Evolutionary conservation across 2,797 vertebrate species (phyloP), one percentile per base, ranked within the genome.

Genomic region (Staurois parvus): DNA sequence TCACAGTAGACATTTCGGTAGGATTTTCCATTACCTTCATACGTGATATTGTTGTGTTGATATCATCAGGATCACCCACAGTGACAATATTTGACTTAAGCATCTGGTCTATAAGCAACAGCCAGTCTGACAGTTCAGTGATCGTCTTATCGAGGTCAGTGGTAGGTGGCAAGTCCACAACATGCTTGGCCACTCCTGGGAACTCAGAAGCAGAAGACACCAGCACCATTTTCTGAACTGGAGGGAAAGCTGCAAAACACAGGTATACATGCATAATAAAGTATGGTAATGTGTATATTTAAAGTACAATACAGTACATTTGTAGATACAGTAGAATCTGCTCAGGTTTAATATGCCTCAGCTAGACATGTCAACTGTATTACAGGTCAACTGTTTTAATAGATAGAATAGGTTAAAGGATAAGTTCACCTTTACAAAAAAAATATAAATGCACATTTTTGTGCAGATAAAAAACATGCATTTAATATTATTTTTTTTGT

Each of bases 71-170:
- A 88, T 98, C 97, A n/a, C 98, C 98, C 45, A 99, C 97, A 0
- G 97, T 99, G 88, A 99, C 97, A n/a, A 99, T 98, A 90, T 97
- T 99, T 76, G 97, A 99, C 93, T 97, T 99, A 10, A 99, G 96
- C 98, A 99, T 99, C 93, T 99, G 97, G 70, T 96, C 96, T 82
- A 99, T 98, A 88, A 99, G 95, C 26, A 96, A 89, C 69, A 99
- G 93, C 98, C 98, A 99, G 91, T 99, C 95, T 0, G 96, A 96
- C 76, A 99, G 93, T 81, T 99, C 98, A 2, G 96, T 97, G 89
- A 96, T 97, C 0, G 96, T 98, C 92, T 95, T 94, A 87, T 99
- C 97, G 88, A 99, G 94, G 91, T 99, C 97, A 19, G 94, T 95
- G 87, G 96, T 96, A 10, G 95, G 91, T 83, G 97, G 95, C 8